These are phyloP conservation scores for Perca flavescens DNA, from an alignment of 2,113 vertebrate genomes.

Conservation along the genomic window DNA sequence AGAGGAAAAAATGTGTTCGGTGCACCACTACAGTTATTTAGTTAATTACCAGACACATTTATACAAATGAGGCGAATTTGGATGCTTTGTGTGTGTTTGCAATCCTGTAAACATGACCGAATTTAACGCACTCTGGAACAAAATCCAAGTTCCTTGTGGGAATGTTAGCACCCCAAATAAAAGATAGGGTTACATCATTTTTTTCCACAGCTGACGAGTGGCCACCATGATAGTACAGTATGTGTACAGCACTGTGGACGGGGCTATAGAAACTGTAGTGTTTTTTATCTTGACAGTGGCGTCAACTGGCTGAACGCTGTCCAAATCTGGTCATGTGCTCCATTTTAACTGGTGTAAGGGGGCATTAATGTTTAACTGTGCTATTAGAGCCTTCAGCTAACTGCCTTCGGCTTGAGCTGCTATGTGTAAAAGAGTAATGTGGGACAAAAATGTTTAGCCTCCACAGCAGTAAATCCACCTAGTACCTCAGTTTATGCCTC, in stretches of 20 bases:
- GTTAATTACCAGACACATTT: conserved; percentile 7
- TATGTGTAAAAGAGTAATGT: conserved; percentile 57
- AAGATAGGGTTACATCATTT: not conserved
- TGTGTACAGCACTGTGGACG: conserved; percentile 1
- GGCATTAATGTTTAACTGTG: conserved; percentile 49
- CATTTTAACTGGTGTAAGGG: conserved; percentile 53
- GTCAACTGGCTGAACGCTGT: conserved; percentile 29
- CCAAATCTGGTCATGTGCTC: conserved; percentile 25
- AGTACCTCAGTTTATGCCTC: not conserved
- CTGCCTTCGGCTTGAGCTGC: conserved; percentile 32
- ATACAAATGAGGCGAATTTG: not conserved
- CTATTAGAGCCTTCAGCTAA: conserved; percentile 48
- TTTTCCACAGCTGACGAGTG: not conserved
- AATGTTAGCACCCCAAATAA: conserved; percentile 24
- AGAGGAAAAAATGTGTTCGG: conserved; percentile 16
- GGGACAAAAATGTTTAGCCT: conserved; percentile 32
- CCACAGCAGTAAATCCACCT: not conserved
- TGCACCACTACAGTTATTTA: conserved; percentile 23
- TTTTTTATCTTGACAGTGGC: not conserved
- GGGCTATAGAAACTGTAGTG: not conserved
- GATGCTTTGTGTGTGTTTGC: conserved; percentile 27
- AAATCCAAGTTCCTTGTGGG: not conserved
- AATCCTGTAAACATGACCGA: conserved; percentile 18
- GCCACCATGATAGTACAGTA: not conserved
- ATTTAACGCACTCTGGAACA: conserved; percentile 9